A percentile compares a stretch with the other conserved stretches of the same genome.
Conservation (phyloP, 2,888 invertebrate genomes). For the Pristionchus arcanus region DNA sequence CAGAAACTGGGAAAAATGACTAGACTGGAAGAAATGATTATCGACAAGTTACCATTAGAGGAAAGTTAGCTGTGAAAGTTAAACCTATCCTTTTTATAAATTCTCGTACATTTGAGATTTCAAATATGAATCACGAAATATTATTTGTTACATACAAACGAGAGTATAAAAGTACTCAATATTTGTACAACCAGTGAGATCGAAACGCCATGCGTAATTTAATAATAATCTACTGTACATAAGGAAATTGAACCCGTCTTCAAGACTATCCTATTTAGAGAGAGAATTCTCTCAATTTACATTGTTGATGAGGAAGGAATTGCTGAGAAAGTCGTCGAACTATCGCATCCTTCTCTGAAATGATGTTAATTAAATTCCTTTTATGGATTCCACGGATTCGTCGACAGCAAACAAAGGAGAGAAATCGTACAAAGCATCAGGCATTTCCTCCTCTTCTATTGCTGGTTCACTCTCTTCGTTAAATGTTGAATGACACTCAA, state of each 20-base stretch:
- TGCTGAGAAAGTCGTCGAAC: constrained; percentile 7
- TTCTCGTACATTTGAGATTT: constrained; percentile 1
- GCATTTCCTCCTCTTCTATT: background rate
- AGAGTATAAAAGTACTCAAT: background rate
- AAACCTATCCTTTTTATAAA: background rate
- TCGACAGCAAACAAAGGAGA: background rate
- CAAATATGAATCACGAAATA: constrained; percentile 12
- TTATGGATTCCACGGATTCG: background rate
- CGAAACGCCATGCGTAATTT: background rate
- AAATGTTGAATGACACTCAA: constrained; percentile 34
- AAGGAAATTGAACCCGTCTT: background rate
- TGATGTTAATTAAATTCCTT: background rate
- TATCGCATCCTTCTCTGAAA: constrained; percentile 22
- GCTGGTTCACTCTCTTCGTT: background rate
- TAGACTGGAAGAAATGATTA: background rate
- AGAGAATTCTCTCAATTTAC: background rate
- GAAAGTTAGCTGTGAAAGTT: background rate
- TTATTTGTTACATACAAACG: constrained; percentile 14
- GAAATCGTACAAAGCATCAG: background rate
- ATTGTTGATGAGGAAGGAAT: constrained; percentile 39
- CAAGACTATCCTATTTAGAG: constrained; percentile 22
- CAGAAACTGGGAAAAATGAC: constrained; percentile 18
- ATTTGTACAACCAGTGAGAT: background rate
- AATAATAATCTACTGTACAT: constrained; percentile 18
- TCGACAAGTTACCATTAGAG: background rate